Base-by-base conservation (phyloP, 2,888 invertebrate species). In the Piscicola geometra region DNA sequence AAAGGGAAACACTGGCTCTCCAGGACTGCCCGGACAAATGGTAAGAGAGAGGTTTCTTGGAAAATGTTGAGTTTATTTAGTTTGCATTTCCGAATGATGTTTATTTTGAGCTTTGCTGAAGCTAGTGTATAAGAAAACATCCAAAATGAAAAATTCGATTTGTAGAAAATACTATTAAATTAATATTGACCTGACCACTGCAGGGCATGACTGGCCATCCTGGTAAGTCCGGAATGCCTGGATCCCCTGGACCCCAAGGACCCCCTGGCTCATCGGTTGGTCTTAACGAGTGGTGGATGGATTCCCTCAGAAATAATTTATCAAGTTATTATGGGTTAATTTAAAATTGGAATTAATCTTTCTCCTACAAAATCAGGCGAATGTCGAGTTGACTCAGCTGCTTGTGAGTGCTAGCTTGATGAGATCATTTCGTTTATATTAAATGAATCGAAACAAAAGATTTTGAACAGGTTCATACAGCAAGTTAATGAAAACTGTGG, bases 191-290 rank as follows among this genome's bases (percentile, higher is more conserved):
- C 9, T 47, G 9, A 47, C 9, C 9, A 9, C 12, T 25, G 9
- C 33, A 73, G 73, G 73, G 73, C 21, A 52, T 30, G 18, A 60
- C 52, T 25, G 73, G 73, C 3, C 64, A 73, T 25, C 73, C 73
- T 1, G 73, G 73, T 33, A 60, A 73, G 64, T 56, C 73, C 5
- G 73, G 73, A 30, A 50, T 64, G 64, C 73, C 73, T 56, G 73
- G 73, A n/a, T 5, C 15, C 21, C 60, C 73, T 28, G 73, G 73
- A 32, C 2, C 35, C 1, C 73, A 32, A 9, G 73, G 73, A 25
- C 64, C 73, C 33, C 18, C 73, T 15, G 73, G 73, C 32, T 9
- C 73, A 1, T 73, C 73, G 5, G 73, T 73, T 18, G 56, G 60
- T 56, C 21, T 47, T 64, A 15, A 15, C n/a, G 30, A 9, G n/a